Conservation (phyloP, 2,113 vertebrate species). For the Lepidothrix coronata region DNA sequence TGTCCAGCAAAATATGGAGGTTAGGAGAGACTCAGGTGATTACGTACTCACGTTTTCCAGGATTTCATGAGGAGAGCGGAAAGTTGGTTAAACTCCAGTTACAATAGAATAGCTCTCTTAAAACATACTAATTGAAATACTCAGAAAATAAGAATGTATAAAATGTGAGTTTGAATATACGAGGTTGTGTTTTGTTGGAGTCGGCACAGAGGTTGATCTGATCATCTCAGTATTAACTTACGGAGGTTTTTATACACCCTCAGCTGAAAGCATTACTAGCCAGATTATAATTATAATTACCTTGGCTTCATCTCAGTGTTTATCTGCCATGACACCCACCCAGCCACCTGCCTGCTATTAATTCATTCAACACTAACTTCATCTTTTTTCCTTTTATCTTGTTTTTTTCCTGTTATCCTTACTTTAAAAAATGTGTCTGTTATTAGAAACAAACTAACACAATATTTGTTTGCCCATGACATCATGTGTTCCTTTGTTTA, state of each 20-base stretch:
- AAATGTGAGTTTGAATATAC: neutral
- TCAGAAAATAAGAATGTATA: neutral
- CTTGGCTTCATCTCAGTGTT: slow-evolving; percentile 46
- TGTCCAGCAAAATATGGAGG: slow-evolving; percentile 53
- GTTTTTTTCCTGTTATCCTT: slow-evolving; percentile 47
- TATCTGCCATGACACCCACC: slow-evolving; percentile 60
- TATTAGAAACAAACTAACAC: slow-evolving; percentile 38
- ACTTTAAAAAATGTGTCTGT: slow-evolving; percentile 2
- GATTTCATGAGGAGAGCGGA: neutral
- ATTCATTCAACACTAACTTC: slow-evolving; percentile 57
- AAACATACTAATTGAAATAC: neutral
- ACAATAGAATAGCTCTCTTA: neutral
- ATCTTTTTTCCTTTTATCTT: slow-evolving; percentile 59
- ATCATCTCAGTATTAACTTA: slow-evolving; percentile 27
- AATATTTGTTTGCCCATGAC: slow-evolving; percentile 18
- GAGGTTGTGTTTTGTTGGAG: neutral
- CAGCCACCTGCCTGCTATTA: slow-evolving; percentile 61
- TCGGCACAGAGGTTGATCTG: neutral
- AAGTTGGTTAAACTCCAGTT: slow-evolving; percentile 34
- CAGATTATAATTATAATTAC: slow-evolving; percentile 54
- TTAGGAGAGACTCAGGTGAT: neutral
- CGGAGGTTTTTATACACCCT: neutral
- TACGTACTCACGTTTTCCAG: slow-evolving; percentile 3
- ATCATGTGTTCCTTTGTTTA: neutral
- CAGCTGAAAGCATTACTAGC: slow-evolving; percentile 25